Conservation (phyloP, 2,888 invertebrate genomes). For the Drosophila phalerata region DNA sequence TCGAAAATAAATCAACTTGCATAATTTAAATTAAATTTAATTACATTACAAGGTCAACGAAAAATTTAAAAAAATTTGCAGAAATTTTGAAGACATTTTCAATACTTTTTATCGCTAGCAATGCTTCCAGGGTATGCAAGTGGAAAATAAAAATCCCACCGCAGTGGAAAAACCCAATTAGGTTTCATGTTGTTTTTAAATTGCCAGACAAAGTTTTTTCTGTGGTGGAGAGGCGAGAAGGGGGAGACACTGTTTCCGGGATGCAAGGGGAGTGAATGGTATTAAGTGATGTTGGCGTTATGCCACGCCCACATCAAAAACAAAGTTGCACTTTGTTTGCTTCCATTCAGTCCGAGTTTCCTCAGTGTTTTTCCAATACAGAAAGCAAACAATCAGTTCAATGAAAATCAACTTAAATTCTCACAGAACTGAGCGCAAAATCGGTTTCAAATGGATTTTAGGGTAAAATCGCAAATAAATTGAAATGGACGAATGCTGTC, state of each 20-base stretch:
- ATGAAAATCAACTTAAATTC: slow-evolving; percentile 14
- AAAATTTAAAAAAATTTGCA: background rate
- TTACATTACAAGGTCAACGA: too few species aligned
- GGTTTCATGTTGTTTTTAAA: slow-evolving; percentile 42
- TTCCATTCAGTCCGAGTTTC: background rate
- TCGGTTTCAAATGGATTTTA: slow-evolving; percentile 6
- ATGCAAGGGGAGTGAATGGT: background rate
- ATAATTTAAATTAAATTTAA: background rate
- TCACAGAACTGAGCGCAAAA: slow-evolving; percentile 1
- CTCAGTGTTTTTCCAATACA: background rate
- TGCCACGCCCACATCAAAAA: slow-evolving; percentile 14
- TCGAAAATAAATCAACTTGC: background rate
- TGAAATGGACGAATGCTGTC: slow-evolving; percentile 20
- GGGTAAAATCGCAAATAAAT: slow-evolving; percentile 2
- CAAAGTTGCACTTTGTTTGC: slow-evolving; percentile 38
- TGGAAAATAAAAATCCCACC: slow-evolving; percentile 17
- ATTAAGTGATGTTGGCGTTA: background rate
- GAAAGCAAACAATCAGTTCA: slow-evolving; percentile 8
- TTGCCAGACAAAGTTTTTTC: slow-evolving; percentile 47
- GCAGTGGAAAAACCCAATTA: slow-evolving; percentile 52
- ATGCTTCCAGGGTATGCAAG: slow-evolving; percentile 8
- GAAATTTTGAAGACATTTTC: too few species aligned
- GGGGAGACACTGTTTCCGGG: background rate
- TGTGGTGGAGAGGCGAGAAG: slow-evolving; percentile 8
- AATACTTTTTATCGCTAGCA: too few species aligned